Conservation (phyloP, 2,797 vertebrate genomes). For the Peromyscus eremicus region DNA sequence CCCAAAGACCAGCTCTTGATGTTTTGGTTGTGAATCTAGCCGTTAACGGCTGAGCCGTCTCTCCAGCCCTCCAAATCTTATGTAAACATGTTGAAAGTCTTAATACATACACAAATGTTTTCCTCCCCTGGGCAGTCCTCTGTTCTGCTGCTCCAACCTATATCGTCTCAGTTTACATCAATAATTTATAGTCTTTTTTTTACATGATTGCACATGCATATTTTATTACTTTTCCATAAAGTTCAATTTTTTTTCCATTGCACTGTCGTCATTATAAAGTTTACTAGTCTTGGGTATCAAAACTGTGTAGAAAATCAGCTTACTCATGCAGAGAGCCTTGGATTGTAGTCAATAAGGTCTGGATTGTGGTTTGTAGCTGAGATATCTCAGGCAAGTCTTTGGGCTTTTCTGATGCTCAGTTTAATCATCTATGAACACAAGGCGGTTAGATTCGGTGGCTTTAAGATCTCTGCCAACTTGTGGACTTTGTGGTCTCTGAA, state of each 20-base stretch:
- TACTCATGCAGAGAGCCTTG: not conserved
- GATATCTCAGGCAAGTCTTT: not conserved
- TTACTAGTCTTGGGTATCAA: not conserved
- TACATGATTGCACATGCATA: slow-evolving; percentile 43
- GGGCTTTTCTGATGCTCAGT: not conserved
- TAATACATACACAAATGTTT: not conserved
- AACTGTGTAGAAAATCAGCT: slow-evolving; percentile 12
- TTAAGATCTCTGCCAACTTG: not conserved
- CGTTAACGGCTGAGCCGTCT: accelerated
- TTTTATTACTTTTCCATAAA: slow-evolving; percentile 72
- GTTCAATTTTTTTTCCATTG: slow-evolving; percentile 65
- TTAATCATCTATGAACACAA: slow-evolving; percentile 22
- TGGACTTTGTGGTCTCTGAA: slow-evolving; percentile 50
- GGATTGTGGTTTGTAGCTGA: slow-evolving; percentile 26
- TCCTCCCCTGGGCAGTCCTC: slow-evolving; percentile 9
- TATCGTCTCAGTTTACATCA: slow-evolving; percentile 52
- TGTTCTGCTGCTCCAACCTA: slow-evolving; percentile 16
- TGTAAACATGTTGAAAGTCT: slow-evolving; percentile 54
- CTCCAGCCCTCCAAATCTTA: not conserved
- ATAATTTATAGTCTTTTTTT: slow-evolving; percentile 65
- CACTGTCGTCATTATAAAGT: not conserved
- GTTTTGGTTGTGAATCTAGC: not conserved
- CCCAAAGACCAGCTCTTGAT: not conserved
- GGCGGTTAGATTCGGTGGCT: not conserved
- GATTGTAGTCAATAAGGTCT: not conserved